A percentile compares a stretch with the other conserved stretches of the same genome.
Evolutionary conservation across 2,888 invertebrate species (phyloP).

Genomic region (Plagiodera versicolora): DNA sequence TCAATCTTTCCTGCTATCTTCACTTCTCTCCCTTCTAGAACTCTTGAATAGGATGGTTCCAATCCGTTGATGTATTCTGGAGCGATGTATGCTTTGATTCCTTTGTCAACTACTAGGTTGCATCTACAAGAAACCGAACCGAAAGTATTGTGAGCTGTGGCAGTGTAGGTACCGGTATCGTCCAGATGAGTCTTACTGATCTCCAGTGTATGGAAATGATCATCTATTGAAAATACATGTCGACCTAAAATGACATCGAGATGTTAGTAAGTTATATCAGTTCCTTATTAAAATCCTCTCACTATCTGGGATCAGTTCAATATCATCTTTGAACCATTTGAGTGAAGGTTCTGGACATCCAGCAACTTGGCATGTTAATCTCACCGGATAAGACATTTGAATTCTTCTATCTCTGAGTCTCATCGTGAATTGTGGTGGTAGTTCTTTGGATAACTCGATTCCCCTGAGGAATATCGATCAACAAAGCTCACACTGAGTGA

Average conservation of each 20-base stretch:
- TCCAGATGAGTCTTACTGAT: slow-evolving; percentile 75
- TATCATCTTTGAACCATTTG: slow-evolving; percentile 83
- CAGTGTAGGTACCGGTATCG: slow-evolving; percentile 80
- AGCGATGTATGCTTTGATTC: slow-evolving; percentile 77
- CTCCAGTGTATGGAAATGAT: slow-evolving; percentile 80
- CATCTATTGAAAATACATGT: slow-evolving; percentile 67
- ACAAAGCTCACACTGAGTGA: not conserved
- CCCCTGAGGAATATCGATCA: slow-evolving; percentile 35
- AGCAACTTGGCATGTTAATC: slow-evolving; percentile 82
- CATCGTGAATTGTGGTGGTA: slow-evolving; percentile 84
- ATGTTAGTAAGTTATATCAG: too few relatives aligned
- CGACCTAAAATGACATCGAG: slow-evolving; percentile 54
- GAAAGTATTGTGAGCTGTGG: slow-evolving; percentile 74
- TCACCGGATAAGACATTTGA: slow-evolving; percentile 79
- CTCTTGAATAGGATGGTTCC: slow-evolving; percentile 63
- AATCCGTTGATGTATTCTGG: slow-evolving; percentile 75
- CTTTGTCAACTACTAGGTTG: slow-evolving; percentile 77
- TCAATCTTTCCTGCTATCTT: slow-evolving; percentile 58
- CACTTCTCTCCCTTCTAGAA: slow-evolving; percentile 63
- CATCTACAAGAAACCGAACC: slow-evolving; percentile 83
- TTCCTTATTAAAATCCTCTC: slow-evolving; percentile 41
- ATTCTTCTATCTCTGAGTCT: slow-evolving; percentile 80
- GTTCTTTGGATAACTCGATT: slow-evolving; percentile 54
- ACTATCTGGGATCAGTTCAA: slow-evolving; percentile 63
- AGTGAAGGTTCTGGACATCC: slow-evolving; percentile 75